Evolutionary conservation across 2,888 invertebrate genomes (phyloP).

Genomic region (Hecatera dysodea): DNA sequence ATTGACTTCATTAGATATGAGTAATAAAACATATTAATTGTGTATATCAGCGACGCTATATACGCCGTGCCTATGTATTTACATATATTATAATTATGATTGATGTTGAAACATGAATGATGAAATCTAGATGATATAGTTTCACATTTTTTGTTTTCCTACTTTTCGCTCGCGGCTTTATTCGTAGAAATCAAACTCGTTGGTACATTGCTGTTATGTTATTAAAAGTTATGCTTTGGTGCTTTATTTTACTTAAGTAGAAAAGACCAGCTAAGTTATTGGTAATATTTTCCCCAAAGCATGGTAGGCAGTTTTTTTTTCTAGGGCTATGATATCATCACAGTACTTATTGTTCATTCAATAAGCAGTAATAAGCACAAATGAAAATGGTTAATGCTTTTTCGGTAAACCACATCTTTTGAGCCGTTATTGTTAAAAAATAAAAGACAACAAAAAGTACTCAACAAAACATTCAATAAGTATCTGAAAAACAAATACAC

Average conservation of each 20-base stretch:
- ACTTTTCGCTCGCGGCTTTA: neutral
- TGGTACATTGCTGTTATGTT: neutral
- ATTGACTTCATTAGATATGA: conserved; percentile 61
- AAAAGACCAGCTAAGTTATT: neutral
- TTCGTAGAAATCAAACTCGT: neutral
- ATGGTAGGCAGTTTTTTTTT: neutral
- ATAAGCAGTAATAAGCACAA: no score
- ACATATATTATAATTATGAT: conserved; percentile 44
- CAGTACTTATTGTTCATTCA: neutral
- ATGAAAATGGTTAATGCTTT: neutral
- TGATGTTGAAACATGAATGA: conserved; percentile 39
- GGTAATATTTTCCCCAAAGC: neutral
- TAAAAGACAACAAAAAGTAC: neutral
- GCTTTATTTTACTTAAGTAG: neutral
- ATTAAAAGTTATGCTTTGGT: neutral
- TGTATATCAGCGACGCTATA: conserved; percentile 40
- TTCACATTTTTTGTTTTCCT: conserved; percentile 4
- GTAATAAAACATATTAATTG: conserved; percentile 60
- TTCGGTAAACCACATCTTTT: neutral
- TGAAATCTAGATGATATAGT: conserved; percentile 37
- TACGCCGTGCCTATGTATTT: conserved; percentile 29
- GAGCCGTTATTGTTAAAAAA: no score
- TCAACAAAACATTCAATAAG: neutral
- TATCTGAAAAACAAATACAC: conserved; percentile 18
- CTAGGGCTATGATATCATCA: neutral